Evolutionary conservation across 2,113 vertebrate genomes (phyloP), one percentile per base, ranked within the genome.

Genomic region (Anguilla japonica): DNA sequence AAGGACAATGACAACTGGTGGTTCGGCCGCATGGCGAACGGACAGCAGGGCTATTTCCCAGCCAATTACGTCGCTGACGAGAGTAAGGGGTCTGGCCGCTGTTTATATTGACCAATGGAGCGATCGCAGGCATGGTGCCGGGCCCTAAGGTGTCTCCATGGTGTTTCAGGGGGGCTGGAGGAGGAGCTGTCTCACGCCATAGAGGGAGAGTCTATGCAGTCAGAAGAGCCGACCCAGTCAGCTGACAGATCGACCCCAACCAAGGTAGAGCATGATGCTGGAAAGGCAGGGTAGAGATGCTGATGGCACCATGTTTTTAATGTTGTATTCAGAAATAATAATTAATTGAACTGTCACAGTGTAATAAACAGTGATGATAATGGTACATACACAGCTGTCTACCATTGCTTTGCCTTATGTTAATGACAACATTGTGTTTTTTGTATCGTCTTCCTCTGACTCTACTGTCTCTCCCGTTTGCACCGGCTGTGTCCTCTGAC

Each of bases 1-100:
- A 99, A 98, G 96, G 98, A 99, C 97, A 99, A 99, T 89, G 96
- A 98, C 91, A 98, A 94, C 95, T 99, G 98, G 98, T 99, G 98
- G 98, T 99, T 99, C 92, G 98, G 98, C 88, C 95, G 96, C 89
- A 85, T 97, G 95, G 93, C 94, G 89, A 96, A 95, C 91, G 97
- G 98, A 92, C 96, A 97, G 91, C 97, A 98, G 95, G 98, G 98
- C 90, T 99, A 99, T 92, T 99, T 99, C 95, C 98, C 97, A 88
- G 97, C 97, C 92, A 97, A 97, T 93, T 97, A 99, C 90, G 97
- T 99, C 87, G 95, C 94, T 89, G 96, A 96, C 93, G 96, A 97
- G 81, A 91, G 96, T 96, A 85, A 89, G 93, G 90, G 5, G 41
- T 87, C 63, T 34, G 39, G 40, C 56, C 56, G 29, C 39, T 86